phyloP scores from a whole-genome alignment of 2,888 invertebrate species.

The Melanchra persicariae region DNA sequence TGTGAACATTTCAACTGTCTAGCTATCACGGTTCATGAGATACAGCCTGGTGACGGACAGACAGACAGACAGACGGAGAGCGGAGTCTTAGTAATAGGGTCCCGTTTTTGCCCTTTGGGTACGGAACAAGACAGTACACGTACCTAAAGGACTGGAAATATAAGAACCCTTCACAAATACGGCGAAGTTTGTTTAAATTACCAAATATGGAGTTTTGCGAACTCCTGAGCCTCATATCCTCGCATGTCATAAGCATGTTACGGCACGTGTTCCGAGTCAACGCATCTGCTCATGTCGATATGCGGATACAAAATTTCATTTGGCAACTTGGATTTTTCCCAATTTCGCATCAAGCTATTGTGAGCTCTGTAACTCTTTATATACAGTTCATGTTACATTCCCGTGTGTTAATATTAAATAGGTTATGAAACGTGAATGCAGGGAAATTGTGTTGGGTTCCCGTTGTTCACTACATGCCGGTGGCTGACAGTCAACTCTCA shows the following conservation, averaged over 20 bases:
- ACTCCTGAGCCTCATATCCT: constrained; percentile 46
- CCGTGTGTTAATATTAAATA: constrained; percentile 40
- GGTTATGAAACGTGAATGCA: constrained; percentile 61
- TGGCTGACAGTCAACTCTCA: constrained; percentile 69
- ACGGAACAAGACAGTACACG: background rate
- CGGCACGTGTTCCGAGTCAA: constrained; percentile 62
- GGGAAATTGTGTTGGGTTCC: constrained; percentile 66
- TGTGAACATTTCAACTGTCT: no score
- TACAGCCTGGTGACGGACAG: no score
- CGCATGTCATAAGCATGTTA: constrained; percentile 59
- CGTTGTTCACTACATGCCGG: constrained; percentile 55
- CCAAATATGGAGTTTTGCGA: constrained; percentile 23
- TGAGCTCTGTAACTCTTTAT: constrained; percentile 44
- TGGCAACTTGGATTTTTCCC: constrained; percentile 45
- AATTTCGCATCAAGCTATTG: constrained; percentile 40
- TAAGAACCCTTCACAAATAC: constrained; percentile 5
- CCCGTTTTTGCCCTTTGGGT: no score
- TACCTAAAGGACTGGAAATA: background rate
- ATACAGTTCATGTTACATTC: constrained; percentile 45
- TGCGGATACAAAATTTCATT: constrained; percentile 57
- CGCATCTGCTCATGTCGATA: constrained; percentile 63
- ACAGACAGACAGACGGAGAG: no score
- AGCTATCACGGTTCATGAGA: no score
- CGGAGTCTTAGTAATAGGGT: no score
- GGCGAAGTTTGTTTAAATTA: constrained; percentile 13